Conservation (phyloP, 2,888 invertebrate species). For the Rhogogaster chlorosoma region DNA sequence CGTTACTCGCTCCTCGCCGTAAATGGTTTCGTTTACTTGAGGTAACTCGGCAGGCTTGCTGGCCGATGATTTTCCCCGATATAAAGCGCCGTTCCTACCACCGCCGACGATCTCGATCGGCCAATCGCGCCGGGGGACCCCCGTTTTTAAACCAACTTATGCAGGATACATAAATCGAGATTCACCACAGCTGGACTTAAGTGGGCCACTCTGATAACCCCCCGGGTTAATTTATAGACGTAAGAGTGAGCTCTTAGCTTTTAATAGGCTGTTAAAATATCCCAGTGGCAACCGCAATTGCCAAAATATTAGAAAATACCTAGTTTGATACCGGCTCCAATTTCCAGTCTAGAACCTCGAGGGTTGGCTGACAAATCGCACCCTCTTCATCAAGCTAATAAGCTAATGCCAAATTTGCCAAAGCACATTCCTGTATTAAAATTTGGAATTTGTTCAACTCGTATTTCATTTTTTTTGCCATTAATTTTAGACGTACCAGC, state of each 20-base stretch:
- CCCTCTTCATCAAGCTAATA: neutral
- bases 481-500: constrained; percentile 44
- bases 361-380: too few species aligned
- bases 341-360: neutral
- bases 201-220: constrained; percentile 48
- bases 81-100: neutral
- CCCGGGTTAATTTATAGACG: constrained; percentile 6
- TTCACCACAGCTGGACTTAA: constrained; percentile 1
- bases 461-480: neutral
- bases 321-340: neutral
- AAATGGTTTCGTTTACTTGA: constrained; percentile 59
- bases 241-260: neutral
- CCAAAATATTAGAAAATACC: neutral
- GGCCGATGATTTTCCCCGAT: neutral
- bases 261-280: constrained; percentile 26
- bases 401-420: neutral
- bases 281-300: neutral
- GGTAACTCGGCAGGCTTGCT: neutral
- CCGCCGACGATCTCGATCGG: neutral
- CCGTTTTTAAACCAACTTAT: neutral
- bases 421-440: neutral
- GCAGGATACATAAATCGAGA: constrained; percentile 36
- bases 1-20: constrained; percentile 48
- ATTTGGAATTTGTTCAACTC: neutral
- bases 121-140: constrained; percentile 2